Evolutionary conservation across 2,113 vertebrate species (phyloP).

Genomic region (Pongo abelii): DNA sequence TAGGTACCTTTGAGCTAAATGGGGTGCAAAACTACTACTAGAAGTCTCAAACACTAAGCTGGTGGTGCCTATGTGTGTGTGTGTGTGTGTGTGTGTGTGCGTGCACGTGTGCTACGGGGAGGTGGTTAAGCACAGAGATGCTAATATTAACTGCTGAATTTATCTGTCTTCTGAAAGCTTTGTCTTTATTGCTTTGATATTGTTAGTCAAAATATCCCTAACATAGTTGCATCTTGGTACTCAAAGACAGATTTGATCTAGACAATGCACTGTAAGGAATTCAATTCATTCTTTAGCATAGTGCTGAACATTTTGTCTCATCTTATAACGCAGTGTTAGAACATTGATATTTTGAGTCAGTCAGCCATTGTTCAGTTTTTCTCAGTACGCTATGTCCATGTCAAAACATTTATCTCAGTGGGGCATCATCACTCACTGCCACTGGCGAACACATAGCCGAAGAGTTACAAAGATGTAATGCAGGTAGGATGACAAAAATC

Average conservation of each 20-base stretch:
- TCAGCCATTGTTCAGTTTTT: not conserved
- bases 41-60: not conserved
- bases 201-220: not conserved
- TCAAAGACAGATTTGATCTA: not conserved
- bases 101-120: fast-evolving
- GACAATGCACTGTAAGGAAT: not conserved
- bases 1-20: not conserved
- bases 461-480: not conserved
- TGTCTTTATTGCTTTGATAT: not conserved
- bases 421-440: not conserved
- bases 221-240: not conserved
- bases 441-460: not conserved
- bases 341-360: not conserved
- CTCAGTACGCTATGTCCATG: too few relatives aligned
- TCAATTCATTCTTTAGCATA: not conserved
- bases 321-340: not conserved
- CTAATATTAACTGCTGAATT: not conserved
- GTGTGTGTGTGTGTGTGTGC: not conserved
- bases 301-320: not conserved
- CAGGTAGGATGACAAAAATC: not conserved
- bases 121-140: not conserved
- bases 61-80: too few relatives aligned
- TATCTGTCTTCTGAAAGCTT: not conserved
- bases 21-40: not conserved
- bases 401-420: not conserved